These are phyloP conservation scores for Amazona vittata DNA, from an alignment of 2,113 vertebrate species.

Conservation along the genomic window DNA sequence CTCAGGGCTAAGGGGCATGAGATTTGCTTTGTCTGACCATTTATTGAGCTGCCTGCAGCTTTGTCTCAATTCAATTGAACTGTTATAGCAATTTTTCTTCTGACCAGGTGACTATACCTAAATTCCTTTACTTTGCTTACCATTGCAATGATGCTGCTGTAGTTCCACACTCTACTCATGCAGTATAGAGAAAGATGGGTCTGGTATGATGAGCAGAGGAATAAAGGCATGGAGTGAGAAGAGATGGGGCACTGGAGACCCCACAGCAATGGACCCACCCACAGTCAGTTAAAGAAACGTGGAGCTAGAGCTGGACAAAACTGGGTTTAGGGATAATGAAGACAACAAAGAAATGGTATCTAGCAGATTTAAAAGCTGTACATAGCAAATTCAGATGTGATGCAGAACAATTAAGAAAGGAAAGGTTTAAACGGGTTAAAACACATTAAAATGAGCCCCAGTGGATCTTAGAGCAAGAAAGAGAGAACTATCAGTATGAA, in stretches of 20 bases:
- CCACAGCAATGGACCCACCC: too few relatives aligned
- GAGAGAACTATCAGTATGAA: neutral
- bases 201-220: neutral
- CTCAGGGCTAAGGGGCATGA: neutral
- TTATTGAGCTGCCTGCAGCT: neutral
- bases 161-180: neutral
- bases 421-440: neutral
- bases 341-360: neutral
- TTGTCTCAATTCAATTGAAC: neutral
- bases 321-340: neutral
- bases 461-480: neutral
- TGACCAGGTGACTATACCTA: neutral
- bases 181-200: neutral
- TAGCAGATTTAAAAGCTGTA: neutral
- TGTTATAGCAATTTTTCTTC: neutral
- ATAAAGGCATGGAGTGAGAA: accelerated
- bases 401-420: neutral
- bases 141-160: neutral
- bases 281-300: accelerated
- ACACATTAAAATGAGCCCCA: neutral
- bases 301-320: neutral
- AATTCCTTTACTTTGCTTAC: neutral
- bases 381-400: neutral
- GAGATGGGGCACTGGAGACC: neutral
- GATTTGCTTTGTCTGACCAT: neutral